Evolutionary conservation across 2,797 vertebrate genomes (phyloP).

Genomic region (Gallinago nigripennis): DNA sequence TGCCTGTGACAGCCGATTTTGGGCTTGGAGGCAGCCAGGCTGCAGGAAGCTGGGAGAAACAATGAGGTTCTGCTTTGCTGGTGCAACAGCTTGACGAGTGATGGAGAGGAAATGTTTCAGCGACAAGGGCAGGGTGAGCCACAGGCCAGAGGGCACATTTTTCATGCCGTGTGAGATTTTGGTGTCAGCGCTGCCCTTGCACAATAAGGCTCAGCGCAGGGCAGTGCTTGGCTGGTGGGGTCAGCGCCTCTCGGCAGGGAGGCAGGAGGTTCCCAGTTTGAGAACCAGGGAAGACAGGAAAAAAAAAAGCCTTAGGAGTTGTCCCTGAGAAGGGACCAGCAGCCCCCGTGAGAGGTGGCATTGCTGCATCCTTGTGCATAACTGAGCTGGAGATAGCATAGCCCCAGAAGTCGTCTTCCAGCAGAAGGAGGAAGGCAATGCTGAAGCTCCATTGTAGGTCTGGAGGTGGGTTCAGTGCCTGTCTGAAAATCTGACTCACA

Average conservation of each 20-base stretch:
- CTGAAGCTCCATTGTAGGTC: neutral
- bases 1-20: fast-evolving
- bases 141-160: neutral
- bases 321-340: neutral
- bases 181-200: neutral
- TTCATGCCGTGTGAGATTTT: neutral
- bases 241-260: neutral
- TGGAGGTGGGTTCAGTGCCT: neutral
- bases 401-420: neutral
- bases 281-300: neutral
- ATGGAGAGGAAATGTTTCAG: neutral
- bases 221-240: neutral
- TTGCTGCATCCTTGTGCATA: neutral
- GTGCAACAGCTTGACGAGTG: neutral
- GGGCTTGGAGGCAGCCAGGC: neutral
- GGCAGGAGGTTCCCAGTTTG: neutral
- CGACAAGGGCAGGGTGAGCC: neutral
- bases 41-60: neutral
- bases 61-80: neutral
- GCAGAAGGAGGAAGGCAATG: neutral
- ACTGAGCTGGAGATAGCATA: neutral
- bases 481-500: neutral
- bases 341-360: neutral
- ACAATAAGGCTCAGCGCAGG: neutral
- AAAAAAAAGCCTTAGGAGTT: neutral